Conservation (phyloP, 2,113 vertebrate species). For the Falcunculus frontatus region DNA sequence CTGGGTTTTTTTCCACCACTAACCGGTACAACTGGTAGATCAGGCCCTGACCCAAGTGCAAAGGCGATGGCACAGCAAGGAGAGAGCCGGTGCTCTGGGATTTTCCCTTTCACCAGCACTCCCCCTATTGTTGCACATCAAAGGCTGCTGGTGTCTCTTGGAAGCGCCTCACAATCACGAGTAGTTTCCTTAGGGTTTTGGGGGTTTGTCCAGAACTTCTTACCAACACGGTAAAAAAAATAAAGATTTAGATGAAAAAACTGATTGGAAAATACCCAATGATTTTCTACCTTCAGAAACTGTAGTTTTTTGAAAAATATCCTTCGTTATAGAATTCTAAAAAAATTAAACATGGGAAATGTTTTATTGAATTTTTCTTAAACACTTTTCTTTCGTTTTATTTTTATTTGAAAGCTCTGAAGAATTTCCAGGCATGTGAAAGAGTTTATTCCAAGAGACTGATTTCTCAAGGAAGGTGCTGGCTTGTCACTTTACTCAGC, state of each 20-base stretch:
- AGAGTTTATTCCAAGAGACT: not conserved
- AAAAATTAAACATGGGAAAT: not conserved
- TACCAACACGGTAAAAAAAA: not conserved
- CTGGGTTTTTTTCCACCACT: not conserved
- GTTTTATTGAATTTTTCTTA: not conserved
- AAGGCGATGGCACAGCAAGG: not conserved
- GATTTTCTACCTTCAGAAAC: not conserved
- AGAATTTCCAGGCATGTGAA: not conserved
- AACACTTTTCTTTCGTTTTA: accelerated
- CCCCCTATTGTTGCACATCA: not conserved
- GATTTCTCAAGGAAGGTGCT: not conserved
- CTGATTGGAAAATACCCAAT: accelerated
- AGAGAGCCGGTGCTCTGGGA: not conserved
- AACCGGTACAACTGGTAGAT: not conserved
- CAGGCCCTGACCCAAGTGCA: not conserved
- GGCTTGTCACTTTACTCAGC: not conserved
- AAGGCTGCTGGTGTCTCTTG: not conserved
- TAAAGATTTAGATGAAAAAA: not conserved
- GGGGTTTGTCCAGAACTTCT: not conserved
- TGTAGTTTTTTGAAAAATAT: not conserved
- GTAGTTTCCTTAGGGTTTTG: not conserved
- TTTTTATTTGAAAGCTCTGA: not conserved
- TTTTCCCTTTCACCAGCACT: not conserved
- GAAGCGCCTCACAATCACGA: accelerated
- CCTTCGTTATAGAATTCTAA: not conserved